phyloP scores from a whole-genome alignment of 2,113 vertebrate genomes.

The Channa maculata region DNA sequence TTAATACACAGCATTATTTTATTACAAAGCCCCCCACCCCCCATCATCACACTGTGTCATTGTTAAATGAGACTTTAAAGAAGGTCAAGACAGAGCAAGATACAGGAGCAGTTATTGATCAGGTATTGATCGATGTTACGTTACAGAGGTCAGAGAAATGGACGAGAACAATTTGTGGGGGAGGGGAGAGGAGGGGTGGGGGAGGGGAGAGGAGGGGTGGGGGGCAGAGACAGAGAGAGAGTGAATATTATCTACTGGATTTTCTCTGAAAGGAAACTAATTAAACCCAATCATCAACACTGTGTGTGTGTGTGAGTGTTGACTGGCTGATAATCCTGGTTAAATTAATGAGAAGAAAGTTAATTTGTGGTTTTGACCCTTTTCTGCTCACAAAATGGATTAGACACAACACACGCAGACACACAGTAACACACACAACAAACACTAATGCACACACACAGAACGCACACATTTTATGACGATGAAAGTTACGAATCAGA shows the following conservation, averaged over 20 bases:
- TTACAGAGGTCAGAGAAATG: slow-evolving; percentile 10
- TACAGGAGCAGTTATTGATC: slow-evolving; percentile 1
- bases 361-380: slow-evolving; percentile 94
- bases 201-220: too few species aligned
- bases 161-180: background rate
- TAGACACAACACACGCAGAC: too few species aligned
- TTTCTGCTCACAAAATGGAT: slow-evolving; percentile 75
- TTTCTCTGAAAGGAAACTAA: slow-evolving; percentile 58
- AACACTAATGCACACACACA: too few species aligned
- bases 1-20: too few species aligned
- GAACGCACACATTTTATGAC: too few species aligned
- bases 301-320: slow-evolving; percentile 4
- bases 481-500: too few species aligned
- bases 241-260: slow-evolving; percentile 21
- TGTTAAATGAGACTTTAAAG: background rate
- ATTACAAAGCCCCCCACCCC: too few species aligned
- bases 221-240: background rate
- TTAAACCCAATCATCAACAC: slow-evolving; percentile 60
- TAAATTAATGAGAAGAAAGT: slow-evolving; percentile 87
- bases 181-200: background rate
- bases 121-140: slow-evolving; percentile 16
- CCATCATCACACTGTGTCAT: too few species aligned
- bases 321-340: slow-evolving; percentile 50
- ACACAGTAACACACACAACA: too few species aligned
- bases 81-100: background rate